Evolutionary conservation across 2,888 invertebrate species (phyloP), one percentile per base, ranked within the genome.

Genomic region (Elaeidobius kamerunicus): DNA sequence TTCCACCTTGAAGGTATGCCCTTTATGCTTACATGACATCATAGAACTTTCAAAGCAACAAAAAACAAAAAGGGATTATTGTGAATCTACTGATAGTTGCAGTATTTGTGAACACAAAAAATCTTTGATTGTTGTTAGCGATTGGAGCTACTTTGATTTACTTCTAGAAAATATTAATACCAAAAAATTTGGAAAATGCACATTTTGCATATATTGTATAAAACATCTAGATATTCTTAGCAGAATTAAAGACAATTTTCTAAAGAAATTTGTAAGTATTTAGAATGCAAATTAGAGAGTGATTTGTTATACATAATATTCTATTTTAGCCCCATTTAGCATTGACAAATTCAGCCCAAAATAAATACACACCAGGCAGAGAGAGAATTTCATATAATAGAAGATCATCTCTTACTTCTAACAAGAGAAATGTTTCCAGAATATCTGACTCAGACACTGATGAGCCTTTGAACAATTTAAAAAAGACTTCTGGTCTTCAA

Each of bases 221-320:
- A 51, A 51, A 30, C 39, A 34, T 30, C 16, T 51, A 3, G 36
- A 51, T 14, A 15, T 42, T 2, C 15, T 44, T 6, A 34, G 45
- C 3, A 40, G 12, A 19, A 23, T 45, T 12, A 52, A 40, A 40
- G 28, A 9, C 3, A 52, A 52, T 40, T 40, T 52, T 18, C 12
- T 44, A 16, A 41, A 45, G n/a, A 52, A 41, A 45, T 45, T 40
- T 40, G 52, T 52, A 46, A 44, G 52, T 44, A 42, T 41, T 23
- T 23, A 20, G 18, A 14, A 6, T 11, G 20, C 11, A 3, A 23
- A 19, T n/a, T n/a, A n/a, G n/a, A 19, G 14, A 14, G 9, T 23
- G 23, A 6, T 6, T 23, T 9, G 9, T 23, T 6, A 23, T 23
- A 23, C 4, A 23, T 23, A 30, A 30, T 30, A 11, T 30, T n/a